These are phyloP conservation scores for Pitta sordida DNA, from an alignment of 2,113 vertebrate species.

Conservation along the genomic window DNA sequence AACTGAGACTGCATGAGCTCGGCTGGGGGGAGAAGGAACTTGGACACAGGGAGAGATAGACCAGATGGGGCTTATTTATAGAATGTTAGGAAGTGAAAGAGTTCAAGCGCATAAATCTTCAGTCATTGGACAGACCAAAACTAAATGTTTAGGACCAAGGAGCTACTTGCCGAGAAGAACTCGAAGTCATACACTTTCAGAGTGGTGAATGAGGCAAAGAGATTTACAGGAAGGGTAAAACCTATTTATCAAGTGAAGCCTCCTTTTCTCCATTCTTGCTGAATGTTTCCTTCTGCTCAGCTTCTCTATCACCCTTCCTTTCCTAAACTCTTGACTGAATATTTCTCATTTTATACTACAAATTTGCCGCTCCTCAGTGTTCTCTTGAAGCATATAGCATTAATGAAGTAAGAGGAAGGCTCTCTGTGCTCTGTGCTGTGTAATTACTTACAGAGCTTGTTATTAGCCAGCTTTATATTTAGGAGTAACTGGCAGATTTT, in stretches of 20 bases:
- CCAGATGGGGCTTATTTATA: conserved; percentile 56
- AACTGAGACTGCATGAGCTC: not conserved
- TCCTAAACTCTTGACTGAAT: not conserved
- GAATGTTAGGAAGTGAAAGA: conserved; percentile 19
- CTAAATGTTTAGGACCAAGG: conserved; percentile 25
- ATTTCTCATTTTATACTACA: not conserved
- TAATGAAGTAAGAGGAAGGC: conserved; percentile 5
- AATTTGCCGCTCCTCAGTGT: not conserved
- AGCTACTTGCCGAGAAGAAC: conserved; percentile 5
- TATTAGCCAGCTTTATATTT: conserved; percentile 48
- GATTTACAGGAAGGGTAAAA: not conserved
- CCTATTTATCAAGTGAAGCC: not conserved
- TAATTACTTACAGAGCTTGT: conserved; percentile 47
- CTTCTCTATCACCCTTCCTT: not conserved
- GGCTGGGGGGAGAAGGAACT: not conserved
- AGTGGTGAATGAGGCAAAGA: not conserved
- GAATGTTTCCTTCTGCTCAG: not conserved
- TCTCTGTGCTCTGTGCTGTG: conserved; percentile 19
- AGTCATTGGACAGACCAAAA: conserved; percentile 24
- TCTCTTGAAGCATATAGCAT: not conserved
- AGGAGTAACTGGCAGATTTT: conserved; percentile 26
- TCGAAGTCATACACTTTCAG: not conserved
- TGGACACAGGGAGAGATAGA: conserved; percentile 6
- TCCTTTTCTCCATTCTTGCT: not conserved
- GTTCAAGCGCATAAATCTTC: conserved; percentile 38